Evolutionary conservation across 2,888 invertebrate genomes (phyloP).

Genomic region (Sisyra terminalis): DNA sequence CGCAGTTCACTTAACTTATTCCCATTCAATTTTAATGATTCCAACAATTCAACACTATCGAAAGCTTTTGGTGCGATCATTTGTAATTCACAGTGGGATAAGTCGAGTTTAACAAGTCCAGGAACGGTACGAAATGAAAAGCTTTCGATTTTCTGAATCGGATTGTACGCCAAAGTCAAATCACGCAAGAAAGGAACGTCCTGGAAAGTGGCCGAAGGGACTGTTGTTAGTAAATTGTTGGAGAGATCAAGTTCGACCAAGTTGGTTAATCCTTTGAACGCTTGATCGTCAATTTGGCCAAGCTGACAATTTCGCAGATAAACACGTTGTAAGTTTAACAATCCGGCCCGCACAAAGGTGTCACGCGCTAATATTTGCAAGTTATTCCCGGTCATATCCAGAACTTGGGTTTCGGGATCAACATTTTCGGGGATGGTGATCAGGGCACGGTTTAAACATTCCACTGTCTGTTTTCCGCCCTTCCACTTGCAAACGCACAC

Average conservation of each 20-base stretch:
- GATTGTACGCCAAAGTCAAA: slow-evolving; percentile 64
- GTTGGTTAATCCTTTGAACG: slow-evolving; percentile 75
- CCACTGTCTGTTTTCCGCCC: slow-evolving; percentile 82
- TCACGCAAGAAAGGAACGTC: slow-evolving; percentile 71
- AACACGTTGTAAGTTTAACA: slow-evolving; percentile 74
- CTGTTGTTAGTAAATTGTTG: slow-evolving; percentile 60
- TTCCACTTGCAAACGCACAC: slow-evolving; percentile 89
- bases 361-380: slow-evolving; percentile 68
- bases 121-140: slow-evolving; percentile 59
- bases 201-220: slow-evolving; percentile 65
- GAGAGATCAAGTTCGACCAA: slow-evolving; percentile 80
- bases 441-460: slow-evolving; percentile 69
- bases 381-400: slow-evolving; percentile 79
- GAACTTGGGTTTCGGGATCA: slow-evolving; percentile 77
- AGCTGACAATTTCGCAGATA: slow-evolving; percentile 71
- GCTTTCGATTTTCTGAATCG: slow-evolving; percentile 61
- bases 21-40: slow-evolving; percentile 63
- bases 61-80: slow-evolving; percentile 63
- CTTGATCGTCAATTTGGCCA: slow-evolving; percentile 69
- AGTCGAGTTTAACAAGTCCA: slow-evolving; percentile 64
- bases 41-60: slow-evolving; percentile 56
- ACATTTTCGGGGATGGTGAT: slow-evolving; percentile 74
- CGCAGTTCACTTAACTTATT: slow-evolving; percentile 61
- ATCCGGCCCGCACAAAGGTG: slow-evolving; percentile 63
- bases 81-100: slow-evolving; percentile 68